phyloP scores from a whole-genome alignment of 2,113 vertebrate species.

The Meriones unguiculatus region DNA sequence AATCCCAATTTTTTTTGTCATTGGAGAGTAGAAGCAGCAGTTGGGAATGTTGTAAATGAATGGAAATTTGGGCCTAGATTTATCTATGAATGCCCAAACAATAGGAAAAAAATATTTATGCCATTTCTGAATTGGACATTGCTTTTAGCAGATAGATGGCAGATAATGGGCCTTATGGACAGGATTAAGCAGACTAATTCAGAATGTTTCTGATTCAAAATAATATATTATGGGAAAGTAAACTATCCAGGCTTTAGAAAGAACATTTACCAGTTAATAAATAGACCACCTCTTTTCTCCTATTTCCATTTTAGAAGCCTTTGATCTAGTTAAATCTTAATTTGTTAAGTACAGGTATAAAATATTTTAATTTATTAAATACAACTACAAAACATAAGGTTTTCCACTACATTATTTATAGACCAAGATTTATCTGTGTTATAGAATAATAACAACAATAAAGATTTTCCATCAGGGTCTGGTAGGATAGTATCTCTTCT shows the following conservation, averaged over 20 bases:
- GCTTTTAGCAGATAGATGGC: background rate
- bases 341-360: constrained; percentile 34
- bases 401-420: background rate
- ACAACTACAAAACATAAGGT: background rate
- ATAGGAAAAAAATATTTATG: background rate
- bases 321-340: constrained; percentile 62
- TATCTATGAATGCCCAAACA: background rate
- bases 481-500: background rate
- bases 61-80: background rate
- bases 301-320: constrained; percentile 47
- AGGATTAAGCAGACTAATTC: background rate
- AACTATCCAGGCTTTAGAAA: constrained; percentile 13
- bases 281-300: background rate
- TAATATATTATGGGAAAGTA: constrained; percentile 53
- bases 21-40: background rate
- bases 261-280: constrained; percentile 9
- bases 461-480: background rate
- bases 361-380: background rate
- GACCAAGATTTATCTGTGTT: background rate
- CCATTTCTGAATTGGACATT: background rate
- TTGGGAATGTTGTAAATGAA: background rate
- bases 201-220: constrained; percentile 27
- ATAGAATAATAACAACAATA: background rate
- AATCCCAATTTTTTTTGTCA: background rate
- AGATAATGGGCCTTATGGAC: constrained; percentile 4